Evolutionary conservation across 37 sponge, comb jelly and placozoan genomes (phyloP), one percentile per base, ranked within the genome.

Genomic region (Geodia barretti): DNA sequence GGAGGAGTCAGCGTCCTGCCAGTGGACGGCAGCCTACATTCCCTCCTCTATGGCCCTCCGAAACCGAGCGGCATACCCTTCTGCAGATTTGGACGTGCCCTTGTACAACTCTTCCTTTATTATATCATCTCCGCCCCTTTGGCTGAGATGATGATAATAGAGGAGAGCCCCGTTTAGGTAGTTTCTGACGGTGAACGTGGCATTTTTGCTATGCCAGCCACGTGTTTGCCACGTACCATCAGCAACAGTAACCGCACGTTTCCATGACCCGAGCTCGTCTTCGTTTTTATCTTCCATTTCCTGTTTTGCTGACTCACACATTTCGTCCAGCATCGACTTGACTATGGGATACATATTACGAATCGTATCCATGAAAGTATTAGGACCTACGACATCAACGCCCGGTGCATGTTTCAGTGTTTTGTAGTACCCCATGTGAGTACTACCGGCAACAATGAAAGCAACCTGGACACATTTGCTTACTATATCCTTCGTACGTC

Each of bases 1-100:
- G 25, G 83, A 82, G 43, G 83, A 82, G 66, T 82, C 83, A 28
- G 54, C 60, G 29, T 82, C 83, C 47, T 82, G 83, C 83, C 83
- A 82, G 59, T 82, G 41, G 28, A 73, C 74, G 14, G 23, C 74
- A 3, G 71, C 38, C 8, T 71, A 5, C 4, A 36, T 35, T 3
- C 82, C 82, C 67, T 81, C 82, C 4, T 70, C 73, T 8, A 32
- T 42, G 43, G 82, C 82, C 64, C 14, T 7, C 28, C 71, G 37
- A n/a, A 81, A 36, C 25, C 59, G 39, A 20, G 80, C 70, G 20
- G 28, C 23, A 47, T 68, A 59, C 2, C 80, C 80, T 68, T 79
- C 80, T 29, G 80, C 70, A 33, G 59, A 40, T 33, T 79, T 79
- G 2, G 80, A 65, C 68, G 80, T 79, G 11, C 80, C 80, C 28